phyloP scores from a whole-genome alignment of 2,797 vertebrate species.

The Enteromius paludinosus region DNA sequence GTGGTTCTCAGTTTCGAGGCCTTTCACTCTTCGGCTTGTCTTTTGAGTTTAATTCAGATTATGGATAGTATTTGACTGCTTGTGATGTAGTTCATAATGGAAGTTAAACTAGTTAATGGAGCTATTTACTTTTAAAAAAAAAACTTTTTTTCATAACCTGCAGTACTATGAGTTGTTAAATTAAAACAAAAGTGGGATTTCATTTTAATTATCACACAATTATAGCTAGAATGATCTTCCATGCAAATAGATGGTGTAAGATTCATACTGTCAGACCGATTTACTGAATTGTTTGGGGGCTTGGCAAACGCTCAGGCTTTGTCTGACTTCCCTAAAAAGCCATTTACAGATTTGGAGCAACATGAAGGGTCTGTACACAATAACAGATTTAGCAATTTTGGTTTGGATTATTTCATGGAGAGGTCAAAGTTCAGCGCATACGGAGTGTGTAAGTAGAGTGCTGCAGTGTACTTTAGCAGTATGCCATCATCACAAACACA shows the following conservation, averaged over 20 bases:
- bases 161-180: neutral
- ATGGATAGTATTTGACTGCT: neutral
- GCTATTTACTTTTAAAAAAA: neutral
- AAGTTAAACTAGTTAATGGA: neutral
- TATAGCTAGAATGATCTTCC: neutral
- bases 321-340: neutral
- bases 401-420: neutral
- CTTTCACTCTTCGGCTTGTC: neutral
- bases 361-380: neutral
- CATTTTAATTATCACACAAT: neutral
- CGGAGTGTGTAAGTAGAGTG: neutral
- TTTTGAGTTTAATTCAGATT: neutral
- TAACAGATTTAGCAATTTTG: neutral
- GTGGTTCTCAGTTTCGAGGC: neutral
- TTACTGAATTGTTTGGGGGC: neutral
- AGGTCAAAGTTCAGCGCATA: neutral
- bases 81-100: neutral
- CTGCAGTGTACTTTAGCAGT: neutral
- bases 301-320: neutral
- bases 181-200: neutral
- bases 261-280: neutral
- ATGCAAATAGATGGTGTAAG: neutral
- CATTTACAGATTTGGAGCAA: neutral
- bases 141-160: neutral
- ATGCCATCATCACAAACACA: neutral